phyloP scores from a whole-genome alignment of 2,113 vertebrate species.

The Pelusios castaneus region DNA sequence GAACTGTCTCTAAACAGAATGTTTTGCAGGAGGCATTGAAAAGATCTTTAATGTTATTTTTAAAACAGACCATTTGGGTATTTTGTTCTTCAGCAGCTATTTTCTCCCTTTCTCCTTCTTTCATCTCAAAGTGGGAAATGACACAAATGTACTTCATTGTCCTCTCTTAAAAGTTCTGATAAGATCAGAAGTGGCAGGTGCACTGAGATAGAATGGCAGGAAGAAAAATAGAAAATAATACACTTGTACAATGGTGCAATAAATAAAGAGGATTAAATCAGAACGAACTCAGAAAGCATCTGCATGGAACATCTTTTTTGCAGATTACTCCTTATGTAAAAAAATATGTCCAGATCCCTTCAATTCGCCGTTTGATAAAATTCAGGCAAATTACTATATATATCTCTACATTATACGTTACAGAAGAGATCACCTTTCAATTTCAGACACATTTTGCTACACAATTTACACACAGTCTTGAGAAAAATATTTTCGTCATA shows the following conservation, averaged over 20 bases:
- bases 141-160: neutral
- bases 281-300: slow-evolving; percentile 58
- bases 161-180: slow-evolving; percentile 38
- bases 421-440: neutral
- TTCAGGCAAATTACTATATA: neutral
- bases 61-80: slow-evolving; percentile 1
- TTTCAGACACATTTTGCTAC: neutral
- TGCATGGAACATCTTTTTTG: slow-evolving; percentile 10
- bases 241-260: slow-evolving; percentile 36
- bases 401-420: neutral
- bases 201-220: neutral
- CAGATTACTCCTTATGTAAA: slow-evolving; percentile 28
- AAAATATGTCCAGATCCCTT: neutral
- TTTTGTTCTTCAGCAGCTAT: neutral
- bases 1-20: neutral
- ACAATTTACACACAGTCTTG: neutral
- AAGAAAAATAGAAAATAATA: slow-evolving; percentile 61
- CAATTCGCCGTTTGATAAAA: neutral
- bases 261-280: slow-evolving; percentile 67
- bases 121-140: neutral
- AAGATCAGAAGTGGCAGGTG: slow-evolving; percentile 45
- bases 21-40: neutral
- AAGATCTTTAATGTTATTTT: slow-evolving; percentile 34
- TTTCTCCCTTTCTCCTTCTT: slow-evolving; percentile 29
- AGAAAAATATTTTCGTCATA: neutral